Percentiles rank a stretch among this genome's conserved stretches.
phyloP scores from a whole-genome alignment of 2,113 vertebrate species.

The Promerops cafer region DNA sequence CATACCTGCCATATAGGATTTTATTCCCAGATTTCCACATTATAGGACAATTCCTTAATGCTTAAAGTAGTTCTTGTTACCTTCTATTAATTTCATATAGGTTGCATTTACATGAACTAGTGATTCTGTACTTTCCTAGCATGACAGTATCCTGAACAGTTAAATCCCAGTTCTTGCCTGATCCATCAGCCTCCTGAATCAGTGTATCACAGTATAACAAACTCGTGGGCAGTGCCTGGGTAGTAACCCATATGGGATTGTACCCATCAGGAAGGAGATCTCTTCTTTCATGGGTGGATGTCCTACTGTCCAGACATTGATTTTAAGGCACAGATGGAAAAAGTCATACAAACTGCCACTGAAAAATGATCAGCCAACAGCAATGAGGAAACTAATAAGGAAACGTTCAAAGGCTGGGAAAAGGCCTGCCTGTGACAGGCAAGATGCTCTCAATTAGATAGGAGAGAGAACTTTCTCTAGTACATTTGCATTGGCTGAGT shows the following conservation, averaged over 20 bases:
- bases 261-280: neutral
- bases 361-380: neutral
- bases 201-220: neutral
- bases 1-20: neutral
- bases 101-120: neutral
- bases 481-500: neutral
- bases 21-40: neutral
- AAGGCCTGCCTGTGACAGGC: neutral
- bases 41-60: neutral
- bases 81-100: neutral
- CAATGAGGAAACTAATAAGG: neutral
- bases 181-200: neutral
- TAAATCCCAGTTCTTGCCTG: neutral
- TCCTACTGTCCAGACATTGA: neutral
- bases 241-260: neutral
- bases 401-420: neutral
- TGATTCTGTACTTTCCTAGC: neutral
- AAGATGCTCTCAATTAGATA: neutral
- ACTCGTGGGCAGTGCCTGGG: neutral
- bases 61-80: neutral
- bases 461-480: neutral
- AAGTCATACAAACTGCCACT: neutral
- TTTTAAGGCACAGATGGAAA: neutral
- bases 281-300: neutral
- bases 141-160: neutral